Conservation (phyloP, 2,888 invertebrate species). For the Caenorhabditis sinica region DNA sequence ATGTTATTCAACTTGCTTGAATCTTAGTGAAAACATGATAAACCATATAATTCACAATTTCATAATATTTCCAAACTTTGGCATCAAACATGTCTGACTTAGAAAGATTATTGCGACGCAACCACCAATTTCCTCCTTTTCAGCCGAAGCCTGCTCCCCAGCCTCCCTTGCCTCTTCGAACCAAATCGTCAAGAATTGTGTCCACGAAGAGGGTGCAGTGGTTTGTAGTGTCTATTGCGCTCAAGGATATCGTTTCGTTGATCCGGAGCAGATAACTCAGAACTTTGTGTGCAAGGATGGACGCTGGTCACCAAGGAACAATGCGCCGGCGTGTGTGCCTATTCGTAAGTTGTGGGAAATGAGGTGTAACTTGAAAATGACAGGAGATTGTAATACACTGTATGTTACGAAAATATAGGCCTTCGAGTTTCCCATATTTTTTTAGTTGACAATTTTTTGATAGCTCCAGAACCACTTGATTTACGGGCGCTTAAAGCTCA, state of each 20-base stretch:
- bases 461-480: too few species aligned
- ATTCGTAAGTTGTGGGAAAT: constrained; percentile 89
- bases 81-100: too few species aligned
- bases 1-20: too few species aligned
- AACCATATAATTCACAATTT: too few species aligned
- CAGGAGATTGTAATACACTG: background rate
- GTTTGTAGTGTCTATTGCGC: constrained; percentile 84
- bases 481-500: too few species aligned
- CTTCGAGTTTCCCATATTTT: background rate
- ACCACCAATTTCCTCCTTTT: too few species aligned
- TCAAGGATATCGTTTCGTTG: constrained; percentile 80
- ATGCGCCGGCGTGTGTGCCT: constrained; percentile 96
- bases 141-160: constrained; percentile 88
- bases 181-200: constrained; percentile 87
- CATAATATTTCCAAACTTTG: too few species aligned
- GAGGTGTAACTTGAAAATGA: background rate
- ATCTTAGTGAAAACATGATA: too few species aligned
- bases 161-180: constrained; percentile 94
- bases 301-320: constrained; percentile 92
- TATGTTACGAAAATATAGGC: background rate
- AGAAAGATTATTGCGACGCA: too few species aligned
- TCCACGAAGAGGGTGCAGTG: constrained; percentile 88
- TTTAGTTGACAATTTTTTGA: background rate
- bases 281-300: constrained; percentile 84
- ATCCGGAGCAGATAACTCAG: constrained; percentile 69